Evolutionary conservation across 2,113 vertebrate genomes (phyloP), one percentile per base, ranked within the genome.

Genomic region (Seriola aureovittata): DNA sequence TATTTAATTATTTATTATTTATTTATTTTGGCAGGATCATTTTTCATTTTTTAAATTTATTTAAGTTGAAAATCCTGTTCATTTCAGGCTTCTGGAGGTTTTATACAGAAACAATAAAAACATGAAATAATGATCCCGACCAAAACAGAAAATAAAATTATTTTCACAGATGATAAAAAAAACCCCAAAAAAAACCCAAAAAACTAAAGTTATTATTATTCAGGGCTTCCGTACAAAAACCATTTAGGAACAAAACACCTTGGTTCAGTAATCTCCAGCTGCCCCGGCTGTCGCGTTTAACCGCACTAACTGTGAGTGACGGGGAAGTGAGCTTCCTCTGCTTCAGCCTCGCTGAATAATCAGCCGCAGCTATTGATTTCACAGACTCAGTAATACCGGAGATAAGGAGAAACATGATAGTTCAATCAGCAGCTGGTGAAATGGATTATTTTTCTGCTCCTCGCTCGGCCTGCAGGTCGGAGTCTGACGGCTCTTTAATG

Each of bases 321-420:
- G 29, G 16, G 62, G 66, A 63, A 23, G 17, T 44, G 11, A 14
- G 66, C 23, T 9, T 60, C 46, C 19, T 79, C 42, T 9, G 69
- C 71, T 71, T 16, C 23, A 38, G 78, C 62, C 59, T 63, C 85
- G 62, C n/a, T 34, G 44, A 78, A 75, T 89, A 86, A 91, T 89
- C 88, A 88, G 75, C 72, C 78, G 62, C 78, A 5, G 38, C 3
- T 86, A 91, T 85, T 83, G 88, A 91, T 91, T 87, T 79, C 29
- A 64, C 75, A 63, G 62, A 78, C 74, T 59, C 29, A 0, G 79
- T 87, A 83, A 88, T 74, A 64, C 65, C 74, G 79, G 67, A 42
- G 82, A 87, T 82, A 79, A 90, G 86, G 64, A 79, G 74, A 81
- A 85, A 92, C 88, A 89, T 87, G 84, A 90, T 84, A 77, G 86